A percentile compares a stretch with the other conserved stretches of the same genome.
Evolutionary conservation across 2,797 vertebrate genomes (phyloP).

Genomic region (Gorsachius magnificus): DNA sequence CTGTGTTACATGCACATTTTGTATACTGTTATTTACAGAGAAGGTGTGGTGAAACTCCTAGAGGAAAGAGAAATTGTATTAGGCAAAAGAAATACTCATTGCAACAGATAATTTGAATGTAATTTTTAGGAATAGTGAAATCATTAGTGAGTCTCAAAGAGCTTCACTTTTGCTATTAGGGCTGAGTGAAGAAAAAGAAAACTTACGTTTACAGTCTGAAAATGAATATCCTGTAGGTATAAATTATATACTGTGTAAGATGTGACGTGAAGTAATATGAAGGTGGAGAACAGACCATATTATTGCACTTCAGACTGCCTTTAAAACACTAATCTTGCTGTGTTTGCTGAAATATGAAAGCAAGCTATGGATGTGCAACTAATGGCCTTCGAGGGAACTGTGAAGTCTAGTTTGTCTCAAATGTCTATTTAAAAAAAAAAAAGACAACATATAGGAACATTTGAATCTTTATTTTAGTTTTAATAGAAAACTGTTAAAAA

Average conservation of each 20-base stretch:
- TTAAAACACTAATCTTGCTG: not conserved
- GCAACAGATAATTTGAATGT: not conserved
- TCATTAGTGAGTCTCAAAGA: not conserved
- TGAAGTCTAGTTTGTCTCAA: not conserved
- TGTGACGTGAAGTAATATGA: not conserved
- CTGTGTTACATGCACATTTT: not conserved
- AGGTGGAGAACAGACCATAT: not conserved
- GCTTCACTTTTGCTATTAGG: not conserved
- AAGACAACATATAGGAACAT: not conserved
- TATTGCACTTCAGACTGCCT: not conserved
- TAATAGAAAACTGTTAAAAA: not conserved
- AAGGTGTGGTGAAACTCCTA: conserved; percentile 29
- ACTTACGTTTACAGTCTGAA: not conserved
- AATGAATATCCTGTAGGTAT: not conserved
- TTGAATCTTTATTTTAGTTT: not conserved
- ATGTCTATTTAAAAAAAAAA: not conserved
- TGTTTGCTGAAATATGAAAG: not conserved
- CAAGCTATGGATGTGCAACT: not conserved
- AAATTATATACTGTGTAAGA: not conserved
- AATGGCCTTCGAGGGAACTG: not conserved
- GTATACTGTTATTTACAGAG: conserved; percentile 15
- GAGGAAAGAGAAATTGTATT: conserved; percentile 4
- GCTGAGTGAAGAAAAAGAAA: not conserved
- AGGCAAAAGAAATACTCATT: conserved; percentile 11
- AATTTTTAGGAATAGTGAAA: not conserved